A percentile compares a stretch with the other conserved stretches of the same genome.
Evolutionary conservation across 1,140 invertebrate species (phyloP).

Genomic region (Hycleus phaleratus): DNA sequence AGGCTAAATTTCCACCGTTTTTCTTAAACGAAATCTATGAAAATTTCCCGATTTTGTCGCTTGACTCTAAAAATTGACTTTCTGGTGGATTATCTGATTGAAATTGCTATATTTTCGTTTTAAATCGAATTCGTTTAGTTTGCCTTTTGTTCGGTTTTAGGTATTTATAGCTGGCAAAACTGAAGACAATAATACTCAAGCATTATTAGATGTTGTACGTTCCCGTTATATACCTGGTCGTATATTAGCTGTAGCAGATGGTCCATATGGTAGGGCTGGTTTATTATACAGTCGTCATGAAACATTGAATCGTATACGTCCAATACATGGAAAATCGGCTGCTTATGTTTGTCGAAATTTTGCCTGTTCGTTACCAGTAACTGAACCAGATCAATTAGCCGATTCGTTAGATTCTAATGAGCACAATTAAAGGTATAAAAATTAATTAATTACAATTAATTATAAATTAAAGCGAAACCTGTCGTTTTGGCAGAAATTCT

Average conservation of each 20-base stretch:
- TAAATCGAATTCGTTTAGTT: background rate
- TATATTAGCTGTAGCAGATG: constrained; percentile 60
- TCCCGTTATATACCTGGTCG: constrained; percentile 60
- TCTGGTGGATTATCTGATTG: too few relatives aligned
- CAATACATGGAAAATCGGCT: constrained; percentile 52
- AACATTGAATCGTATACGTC: constrained; percentile 25
- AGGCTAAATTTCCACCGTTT: too few relatives aligned
- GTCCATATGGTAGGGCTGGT: constrained; percentile 40
- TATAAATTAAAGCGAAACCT: too few relatives aligned
- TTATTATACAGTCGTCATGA: constrained; percentile 35
- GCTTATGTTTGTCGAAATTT: constrained; percentile 77
- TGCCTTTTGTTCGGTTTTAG: constrained; percentile 40
- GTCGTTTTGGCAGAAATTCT: too few relatives aligned
- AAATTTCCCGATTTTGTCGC: too few relatives aligned
- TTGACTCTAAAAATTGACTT: too few relatives aligned
- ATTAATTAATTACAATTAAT: too few relatives aligned
- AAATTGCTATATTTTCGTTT: too few relatives aligned
- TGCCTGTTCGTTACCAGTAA: constrained; percentile 71
- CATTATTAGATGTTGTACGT: constrained; percentile 58
- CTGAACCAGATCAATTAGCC: constrained; percentile 57
- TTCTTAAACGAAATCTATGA: too few relatives aligned
- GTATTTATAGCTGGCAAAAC: constrained; percentile 59
- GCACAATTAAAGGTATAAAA: too few relatives aligned
- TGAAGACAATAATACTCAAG: constrained; percentile 57
- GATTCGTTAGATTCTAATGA: constrained; percentile 45